Conservation (phyloP, 2,797 vertebrate species). For the Phataginus tricuspis region DNA sequence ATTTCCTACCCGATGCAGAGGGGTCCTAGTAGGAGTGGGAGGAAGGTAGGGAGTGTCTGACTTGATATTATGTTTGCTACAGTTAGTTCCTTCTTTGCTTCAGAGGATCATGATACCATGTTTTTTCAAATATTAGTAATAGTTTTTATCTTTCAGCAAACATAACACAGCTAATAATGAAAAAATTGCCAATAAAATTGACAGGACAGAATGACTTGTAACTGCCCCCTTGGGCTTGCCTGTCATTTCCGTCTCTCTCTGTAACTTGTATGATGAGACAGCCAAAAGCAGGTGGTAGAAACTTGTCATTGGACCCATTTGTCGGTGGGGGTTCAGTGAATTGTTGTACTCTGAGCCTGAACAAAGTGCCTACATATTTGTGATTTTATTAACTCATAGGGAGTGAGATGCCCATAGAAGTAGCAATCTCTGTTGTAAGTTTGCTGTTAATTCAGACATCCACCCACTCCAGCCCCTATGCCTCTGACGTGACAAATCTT, state of each 20-base stretch:
- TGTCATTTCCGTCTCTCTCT: not conserved
- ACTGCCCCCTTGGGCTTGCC: not conserved
- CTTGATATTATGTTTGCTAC: not conserved
- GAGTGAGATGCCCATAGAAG: not conserved
- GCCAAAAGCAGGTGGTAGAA: not conserved
- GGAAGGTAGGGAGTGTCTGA: not conserved
- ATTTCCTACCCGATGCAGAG: not conserved
- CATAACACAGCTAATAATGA: not conserved
- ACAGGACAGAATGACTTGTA: not conserved
- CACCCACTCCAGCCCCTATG: not conserved
- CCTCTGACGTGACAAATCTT: not conserved
- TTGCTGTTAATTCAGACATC: not conserved
- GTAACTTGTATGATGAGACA: not conserved
- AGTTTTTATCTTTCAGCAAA: not conserved
- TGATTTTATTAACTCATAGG: not conserved
- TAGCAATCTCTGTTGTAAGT: not conserved
- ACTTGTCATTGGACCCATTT: not conserved
- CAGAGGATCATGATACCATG: not conserved
- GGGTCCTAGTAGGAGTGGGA: too few species aligned
- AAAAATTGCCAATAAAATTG: not conserved
- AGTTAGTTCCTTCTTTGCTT: not conserved
- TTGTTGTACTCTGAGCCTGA: not conserved
- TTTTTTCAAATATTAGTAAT: not conserved
- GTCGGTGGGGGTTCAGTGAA: not conserved
- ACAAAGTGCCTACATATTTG: not conserved